Evolutionary conservation across 2,888 invertebrate species (phyloP).

Genomic region (Conus canariensis): DNA sequence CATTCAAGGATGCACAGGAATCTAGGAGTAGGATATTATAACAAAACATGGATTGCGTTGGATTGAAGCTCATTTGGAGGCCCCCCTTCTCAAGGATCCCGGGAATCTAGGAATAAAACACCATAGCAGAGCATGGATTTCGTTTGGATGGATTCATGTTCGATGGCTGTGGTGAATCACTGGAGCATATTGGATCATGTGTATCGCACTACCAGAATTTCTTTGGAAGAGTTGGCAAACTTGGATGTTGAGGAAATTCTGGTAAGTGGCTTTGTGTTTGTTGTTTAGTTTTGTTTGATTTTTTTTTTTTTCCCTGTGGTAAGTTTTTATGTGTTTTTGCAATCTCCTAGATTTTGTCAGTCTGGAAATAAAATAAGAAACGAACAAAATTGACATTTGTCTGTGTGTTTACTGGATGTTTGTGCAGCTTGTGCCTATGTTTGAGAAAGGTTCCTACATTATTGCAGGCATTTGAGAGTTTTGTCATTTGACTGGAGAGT

Average conservation of each 20-base stretch:
- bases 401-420: background rate
- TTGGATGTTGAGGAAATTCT: conserved; percentile 24
- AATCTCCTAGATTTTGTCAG: background rate
- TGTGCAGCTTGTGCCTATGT: too few species aligned
- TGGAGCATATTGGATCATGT: background rate
- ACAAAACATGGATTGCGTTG: background rate
- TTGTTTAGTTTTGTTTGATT: background rate
- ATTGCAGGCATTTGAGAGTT: too few species aligned
- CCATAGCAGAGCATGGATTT: background rate
- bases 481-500: too few species aligned
- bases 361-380: background rate
- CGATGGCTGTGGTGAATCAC: background rate
- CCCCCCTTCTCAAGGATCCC: background rate
- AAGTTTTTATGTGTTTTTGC: background rate
- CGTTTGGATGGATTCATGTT: conserved; percentile 4
- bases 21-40: background rate
- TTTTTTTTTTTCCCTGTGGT: too few species aligned
- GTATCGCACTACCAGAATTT: background rate
- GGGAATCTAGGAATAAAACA: background rate
- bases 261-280: conserved; percentile 20
- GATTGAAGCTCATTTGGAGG: background rate
- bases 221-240: conserved; percentile 13
- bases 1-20: background rate
- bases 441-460: too few species aligned
- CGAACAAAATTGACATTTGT: background rate